Evolutionary conservation across 35 echinoderm and acorn worm genomes (phyloP), one percentile per base, ranked within the genome.

Genomic region (Strongylocentrotus purpuratus): DNA sequence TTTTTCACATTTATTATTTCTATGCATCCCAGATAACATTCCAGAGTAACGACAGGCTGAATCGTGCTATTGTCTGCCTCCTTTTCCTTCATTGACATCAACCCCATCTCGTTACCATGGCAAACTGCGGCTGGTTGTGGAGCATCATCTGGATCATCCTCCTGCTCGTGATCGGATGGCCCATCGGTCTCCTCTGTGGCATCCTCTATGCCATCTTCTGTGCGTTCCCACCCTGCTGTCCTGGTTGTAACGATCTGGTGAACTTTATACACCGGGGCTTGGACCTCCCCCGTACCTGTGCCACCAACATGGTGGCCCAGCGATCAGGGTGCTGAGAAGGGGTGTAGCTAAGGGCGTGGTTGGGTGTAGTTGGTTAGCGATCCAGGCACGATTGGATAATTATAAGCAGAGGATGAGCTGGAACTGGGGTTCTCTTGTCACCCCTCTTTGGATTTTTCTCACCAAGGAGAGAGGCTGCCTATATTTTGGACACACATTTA

Each of bases 51-150:
- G n/a, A 8, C 65, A 78, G 18, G 65, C 65, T 78, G 65, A 89
- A 45, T 89, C 33, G 8, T 31, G 14, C n/a, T 87, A 41, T 41
- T 41, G 35, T 41, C 35, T 41, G 87, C 87, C 32, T 89, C 87
- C 85, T 13, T 22, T 89, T 41, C 87, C 9, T 5, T 89, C 33
- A 17, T 45, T 31, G 14, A 45, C 78, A 85, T 94, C 94, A 94
- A 12, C 32, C 92, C 46, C 89, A 47, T 45, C 33, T 92, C n/a
- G 78, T 33, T 52, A 96, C 86, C n/a, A 99, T 99, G 98, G 98
- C 98, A 97, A 99, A 99, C 94, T 99, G 98, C 87, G 98, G 98
- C 85, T 99, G 96, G 96, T 88, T 99, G 12, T 99, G 98, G 98
- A 99, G 98, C 87, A 99, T 99, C 32, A 46, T 99, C 11, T 99